These are phyloP conservation scores for Protosalanx chinensis DNA, from an alignment of 2,797 vertebrate species.

Conservation along the genomic window DNA sequence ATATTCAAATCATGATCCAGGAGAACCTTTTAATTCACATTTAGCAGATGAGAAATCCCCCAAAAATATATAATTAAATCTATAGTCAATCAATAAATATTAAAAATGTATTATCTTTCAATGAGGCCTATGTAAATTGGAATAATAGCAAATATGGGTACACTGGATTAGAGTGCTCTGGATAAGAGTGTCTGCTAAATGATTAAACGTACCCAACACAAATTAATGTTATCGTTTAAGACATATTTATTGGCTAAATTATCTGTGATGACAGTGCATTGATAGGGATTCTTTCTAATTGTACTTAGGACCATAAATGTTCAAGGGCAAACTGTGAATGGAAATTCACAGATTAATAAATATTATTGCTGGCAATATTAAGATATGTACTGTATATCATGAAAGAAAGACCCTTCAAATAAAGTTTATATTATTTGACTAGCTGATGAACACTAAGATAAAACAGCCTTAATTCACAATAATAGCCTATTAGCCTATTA, in stretches of 20 bases:
- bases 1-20: too few species aligned
- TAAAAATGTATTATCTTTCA: neutral
- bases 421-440: too few species aligned
- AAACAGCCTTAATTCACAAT: neutral
- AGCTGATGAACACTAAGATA: too few species aligned
- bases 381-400: too few species aligned
- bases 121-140: neutral
- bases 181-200: too few species aligned
- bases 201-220: neutral
- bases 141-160: neutral
- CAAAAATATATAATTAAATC: too few species aligned
- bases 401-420: too few species aligned
- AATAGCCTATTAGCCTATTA: neutral
- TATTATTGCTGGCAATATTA: too few species aligned
- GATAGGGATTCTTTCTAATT: neutral
- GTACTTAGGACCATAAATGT: neutral
- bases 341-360: too few species aligned
- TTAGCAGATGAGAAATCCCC: too few species aligned
- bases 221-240: neutral
- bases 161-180: too few species aligned
- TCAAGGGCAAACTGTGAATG: neutral
- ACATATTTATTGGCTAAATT: neutral
- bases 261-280: neutral
- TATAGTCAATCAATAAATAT: neutral
- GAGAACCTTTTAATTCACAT: too few species aligned